phyloP scores from a whole-genome alignment of 2,888 invertebrate species.

The Cotesia congregata region DNA sequence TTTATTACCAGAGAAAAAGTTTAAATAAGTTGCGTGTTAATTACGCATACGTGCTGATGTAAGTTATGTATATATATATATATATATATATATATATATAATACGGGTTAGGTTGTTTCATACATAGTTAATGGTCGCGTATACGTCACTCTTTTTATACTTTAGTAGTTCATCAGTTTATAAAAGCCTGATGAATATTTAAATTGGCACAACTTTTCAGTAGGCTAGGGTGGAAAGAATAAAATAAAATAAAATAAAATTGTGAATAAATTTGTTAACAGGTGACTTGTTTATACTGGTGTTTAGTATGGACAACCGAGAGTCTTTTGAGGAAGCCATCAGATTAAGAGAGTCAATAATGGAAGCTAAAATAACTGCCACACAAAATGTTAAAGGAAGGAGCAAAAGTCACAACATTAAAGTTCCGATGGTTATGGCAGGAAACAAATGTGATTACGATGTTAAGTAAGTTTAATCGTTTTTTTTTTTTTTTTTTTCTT shows the following conservation, averaged over 20 bases:
- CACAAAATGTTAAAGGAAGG: slow-evolving; percentile 74
- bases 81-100: no score
- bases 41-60: neutral
- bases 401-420: slow-evolving; percentile 73
- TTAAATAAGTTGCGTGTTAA: slow-evolving; percentile 18
- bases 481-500: neutral
- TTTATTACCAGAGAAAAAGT: slow-evolving; percentile 11
- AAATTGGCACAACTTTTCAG: neutral
- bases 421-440: slow-evolving; percentile 89
- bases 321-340: slow-evolving; percentile 87
- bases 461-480: slow-evolving; percentile 75
- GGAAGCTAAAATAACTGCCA: slow-evolving; percentile 85
- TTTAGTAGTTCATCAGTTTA: neutral
- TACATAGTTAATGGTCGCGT: neutral
- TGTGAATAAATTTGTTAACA: slow-evolving; percentile 61
- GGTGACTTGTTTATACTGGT: slow-evolving; percentile 86
- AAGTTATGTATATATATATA: no score
- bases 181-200: neutral
- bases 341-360: slow-evolving; percentile 85
- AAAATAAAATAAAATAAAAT: neutral
- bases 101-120: neutral
- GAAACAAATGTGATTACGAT: slow-evolving; percentile 89
- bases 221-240: neutral
- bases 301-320: slow-evolving; percentile 87
- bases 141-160: neutral